A percentile compares a stretch with the other conserved stretches of the same genome.
These are phyloP conservation scores for Columba janthina DNA, from an alignment of 2,113 vertebrate species.

Conservation along the genomic window DNA sequence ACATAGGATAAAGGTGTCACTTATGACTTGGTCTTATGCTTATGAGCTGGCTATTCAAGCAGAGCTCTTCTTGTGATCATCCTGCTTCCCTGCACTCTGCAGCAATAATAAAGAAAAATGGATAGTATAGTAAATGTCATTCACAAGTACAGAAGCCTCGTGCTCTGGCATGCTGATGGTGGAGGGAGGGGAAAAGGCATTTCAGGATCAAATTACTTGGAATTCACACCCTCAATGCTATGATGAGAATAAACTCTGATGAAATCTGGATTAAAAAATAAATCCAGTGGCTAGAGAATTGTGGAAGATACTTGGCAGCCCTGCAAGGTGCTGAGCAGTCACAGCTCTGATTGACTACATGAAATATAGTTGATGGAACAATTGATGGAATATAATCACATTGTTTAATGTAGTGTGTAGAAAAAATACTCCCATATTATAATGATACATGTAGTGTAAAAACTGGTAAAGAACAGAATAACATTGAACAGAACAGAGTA, in stretches of 20 bases:
- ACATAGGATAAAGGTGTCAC: constrained; percentile 1
- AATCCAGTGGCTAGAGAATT: neutral
- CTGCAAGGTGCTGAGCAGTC: neutral
- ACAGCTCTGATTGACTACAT: neutral
- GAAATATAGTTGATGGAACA: neutral
- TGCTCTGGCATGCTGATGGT: neutral
- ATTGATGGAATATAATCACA: neutral
- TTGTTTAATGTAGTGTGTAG: neutral
- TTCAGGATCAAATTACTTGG: neutral
- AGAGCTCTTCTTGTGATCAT: constrained; percentile 59
- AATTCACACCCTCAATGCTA: neutral
- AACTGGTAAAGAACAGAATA: neutral
- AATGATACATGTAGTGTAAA: neutral
- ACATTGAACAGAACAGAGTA: neutral
- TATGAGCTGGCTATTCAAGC: constrained; percentile 46
- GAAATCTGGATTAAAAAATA: neutral
- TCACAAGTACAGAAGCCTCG: neutral
- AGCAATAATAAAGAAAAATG: constrained; percentile 15
- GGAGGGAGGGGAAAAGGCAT: neutral
- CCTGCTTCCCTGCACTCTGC: neutral
- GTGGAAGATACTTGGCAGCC: neutral
- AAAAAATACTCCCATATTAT: neutral
- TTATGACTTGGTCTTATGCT: neutral
- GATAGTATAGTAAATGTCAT: neutral
- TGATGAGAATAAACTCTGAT: neutral